These are phyloP conservation scores for Dolichotis patagonum DNA, from an alignment of 2,113 vertebrate species.

Conservation along the genomic window DNA sequence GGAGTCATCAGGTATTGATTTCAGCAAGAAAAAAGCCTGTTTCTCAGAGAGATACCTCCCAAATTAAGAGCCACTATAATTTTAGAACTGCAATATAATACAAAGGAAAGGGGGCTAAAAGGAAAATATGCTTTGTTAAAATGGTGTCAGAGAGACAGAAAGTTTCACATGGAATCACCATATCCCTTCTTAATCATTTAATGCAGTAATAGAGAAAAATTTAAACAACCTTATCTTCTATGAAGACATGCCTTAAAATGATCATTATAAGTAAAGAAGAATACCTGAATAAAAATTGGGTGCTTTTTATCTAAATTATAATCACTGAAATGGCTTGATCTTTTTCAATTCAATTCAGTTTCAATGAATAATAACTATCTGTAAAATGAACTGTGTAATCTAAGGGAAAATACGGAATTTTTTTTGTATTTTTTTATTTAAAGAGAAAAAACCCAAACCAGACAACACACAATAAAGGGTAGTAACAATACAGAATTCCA, in stretches of 20 bases:
- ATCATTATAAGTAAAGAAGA: neutral
- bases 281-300: neutral
- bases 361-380: neutral
- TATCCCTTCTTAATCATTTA: neutral
- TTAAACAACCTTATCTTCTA: neutral
- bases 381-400: neutral
- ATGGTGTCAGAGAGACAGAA: neutral
- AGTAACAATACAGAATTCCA: no score
- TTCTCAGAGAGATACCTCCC: neutral
- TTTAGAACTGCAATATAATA: neutral
- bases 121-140: neutral
- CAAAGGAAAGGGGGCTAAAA: neutral
- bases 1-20: neutral
- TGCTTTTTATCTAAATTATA: conserved; percentile 17
- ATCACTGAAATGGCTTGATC: neutral
- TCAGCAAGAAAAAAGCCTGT: neutral
- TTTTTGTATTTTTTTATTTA: no score
- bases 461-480: no score
- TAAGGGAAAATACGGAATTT: neutral
- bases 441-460: no score
- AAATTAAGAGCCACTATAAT: neutral
- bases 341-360: no score
- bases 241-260: neutral
- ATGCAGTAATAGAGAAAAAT: neutral
- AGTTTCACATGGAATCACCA: neutral